Evolutionary conservation across 2,888 invertebrate genomes (phyloP), one percentile per base, ranked within the genome.

Genomic region (Himalopsyche anomala): DNA sequence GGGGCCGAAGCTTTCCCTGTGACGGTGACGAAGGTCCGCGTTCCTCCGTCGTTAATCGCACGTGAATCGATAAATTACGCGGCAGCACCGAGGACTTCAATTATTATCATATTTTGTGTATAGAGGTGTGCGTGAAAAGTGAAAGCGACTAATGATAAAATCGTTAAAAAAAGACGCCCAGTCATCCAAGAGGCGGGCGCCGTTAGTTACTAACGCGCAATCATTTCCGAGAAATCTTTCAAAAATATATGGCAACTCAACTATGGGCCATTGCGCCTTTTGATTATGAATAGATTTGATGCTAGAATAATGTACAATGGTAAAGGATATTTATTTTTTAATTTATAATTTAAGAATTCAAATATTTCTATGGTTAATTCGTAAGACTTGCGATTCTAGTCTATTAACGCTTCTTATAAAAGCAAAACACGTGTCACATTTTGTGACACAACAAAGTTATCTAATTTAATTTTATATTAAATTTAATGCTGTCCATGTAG

Each of bases 91-190:
- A 19, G 19, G 28, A 62, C 28, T 62, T 62, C 9, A 62, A 62
- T 62, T 62, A 62, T n/a, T n/a, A 62, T 62, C 15, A 62, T 62
- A 28, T n/a, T 62, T 19, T 36, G n/a, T 80, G 80, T 80, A 36
- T 38, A 80, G 40, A 80, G 40, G 80, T 80, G 42, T 45, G 51
- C 45, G 40, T 51, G 81, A 6, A 81, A 81, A 81, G 62, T 62
- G 28, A 62, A 62, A 45, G 40, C 81, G 17, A 15, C 45, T 81
- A 81, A 81, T 81, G 81, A 51, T 51, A 81, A 81, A 81, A 81
- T 81, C 81, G 81, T 81, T 81, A 81, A 42, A 80, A 28, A 38
- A 81, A 81, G 51, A 81, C 45, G 81, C 81, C 81, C 45, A 40
- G 81, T 81, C 81, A 81, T 81, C 80, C 74, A 36, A n/a, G 40